Conservation (phyloP, 1,140 invertebrate genomes). For the Mylabris phalerata region DNA sequence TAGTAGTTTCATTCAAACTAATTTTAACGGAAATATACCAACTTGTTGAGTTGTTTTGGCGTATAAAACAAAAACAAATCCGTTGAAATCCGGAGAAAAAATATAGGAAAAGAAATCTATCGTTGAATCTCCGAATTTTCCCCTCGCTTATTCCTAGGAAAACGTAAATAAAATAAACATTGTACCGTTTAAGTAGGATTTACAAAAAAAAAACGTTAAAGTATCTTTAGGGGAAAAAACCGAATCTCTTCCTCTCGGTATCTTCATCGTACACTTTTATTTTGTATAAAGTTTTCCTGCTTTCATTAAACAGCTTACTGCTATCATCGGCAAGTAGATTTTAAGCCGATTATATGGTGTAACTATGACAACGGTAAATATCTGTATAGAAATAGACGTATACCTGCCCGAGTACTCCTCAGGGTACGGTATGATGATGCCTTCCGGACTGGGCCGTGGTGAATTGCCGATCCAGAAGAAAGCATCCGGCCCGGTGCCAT, state of each 20-base stretch:
- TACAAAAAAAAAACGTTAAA: slow-evolving; percentile 8
- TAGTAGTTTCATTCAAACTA: no score
- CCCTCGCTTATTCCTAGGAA: no score
- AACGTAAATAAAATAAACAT: slow-evolving; percentile 12
- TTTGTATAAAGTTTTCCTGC: slow-evolving; percentile 7
- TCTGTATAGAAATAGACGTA: slow-evolving; percentile 29
- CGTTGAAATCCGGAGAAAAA: no score
- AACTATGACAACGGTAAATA: slow-evolving; percentile 8
- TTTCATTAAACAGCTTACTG: slow-evolving; percentile 23
- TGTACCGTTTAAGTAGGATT: slow-evolving; percentile 11
- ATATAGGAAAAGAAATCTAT: no score
- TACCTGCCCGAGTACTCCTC: slow-evolving; percentile 68
- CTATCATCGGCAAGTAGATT: slow-evolving; percentile 17
- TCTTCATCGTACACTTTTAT: background rate
- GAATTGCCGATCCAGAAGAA: slow-evolving; percentile 85
- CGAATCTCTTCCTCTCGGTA: no score
- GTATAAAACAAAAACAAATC: no score
- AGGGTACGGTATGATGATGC: slow-evolving; percentile 77
- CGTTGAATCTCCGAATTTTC: no score
- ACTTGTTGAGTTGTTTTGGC: no score
- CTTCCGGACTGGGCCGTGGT: slow-evolving; percentile 65
- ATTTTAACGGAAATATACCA: no score
- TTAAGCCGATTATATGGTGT: slow-evolving; percentile 20
- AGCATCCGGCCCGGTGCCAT: slow-evolving; percentile 75
- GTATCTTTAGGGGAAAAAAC: slow-evolving; percentile 7